Percentiles rank a stretch among this genome's conserved stretches.
Evolutionary conservation across 2,113 vertebrate genomes (phyloP).

Genomic region (Ahaetulla prasina): DNA sequence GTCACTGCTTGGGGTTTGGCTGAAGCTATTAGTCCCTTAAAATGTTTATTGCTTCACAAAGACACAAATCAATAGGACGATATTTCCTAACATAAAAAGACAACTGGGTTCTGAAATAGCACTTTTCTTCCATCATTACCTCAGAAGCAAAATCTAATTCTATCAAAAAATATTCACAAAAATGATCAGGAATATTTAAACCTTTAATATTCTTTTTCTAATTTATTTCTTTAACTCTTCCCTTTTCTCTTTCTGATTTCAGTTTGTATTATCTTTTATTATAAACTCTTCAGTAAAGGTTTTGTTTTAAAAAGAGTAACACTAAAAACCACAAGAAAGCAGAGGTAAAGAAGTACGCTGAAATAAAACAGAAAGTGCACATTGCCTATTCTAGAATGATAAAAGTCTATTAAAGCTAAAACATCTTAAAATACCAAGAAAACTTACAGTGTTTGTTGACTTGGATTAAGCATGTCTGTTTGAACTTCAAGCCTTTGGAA

Average conservation of each 20-base stretch:
- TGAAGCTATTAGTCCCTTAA: constrained; percentile 11
- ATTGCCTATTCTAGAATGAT: not conserved
- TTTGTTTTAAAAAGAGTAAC: not conserved
- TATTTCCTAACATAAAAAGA: not conserved
- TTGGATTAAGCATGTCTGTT: not conserved
- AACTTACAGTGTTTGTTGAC: not conserved
- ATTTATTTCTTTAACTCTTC: not conserved
- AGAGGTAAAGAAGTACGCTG: not conserved
- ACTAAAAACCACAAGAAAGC: rapidly evolving
- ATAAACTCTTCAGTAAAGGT: not conserved
- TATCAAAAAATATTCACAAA: not conserved
- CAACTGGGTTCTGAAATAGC: not conserved
- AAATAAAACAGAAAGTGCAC: not conserved
- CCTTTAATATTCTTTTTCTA: not conserved
- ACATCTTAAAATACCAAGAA: not conserved
- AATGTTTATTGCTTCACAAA: not conserved
- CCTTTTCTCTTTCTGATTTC: not conserved
- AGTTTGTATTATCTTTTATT: not conserved
- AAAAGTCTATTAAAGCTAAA: not conserved
- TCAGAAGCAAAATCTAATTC: not conserved
- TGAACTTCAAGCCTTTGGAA: rapidly evolving
- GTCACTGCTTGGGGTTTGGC: constrained; percentile 1
- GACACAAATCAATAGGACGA: not conserved
- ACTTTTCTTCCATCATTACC: not conserved
- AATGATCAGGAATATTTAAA: not conserved